phyloP scores from a whole-genome alignment of 2,113 vertebrate genomes.

The Psophia crepitans region DNA sequence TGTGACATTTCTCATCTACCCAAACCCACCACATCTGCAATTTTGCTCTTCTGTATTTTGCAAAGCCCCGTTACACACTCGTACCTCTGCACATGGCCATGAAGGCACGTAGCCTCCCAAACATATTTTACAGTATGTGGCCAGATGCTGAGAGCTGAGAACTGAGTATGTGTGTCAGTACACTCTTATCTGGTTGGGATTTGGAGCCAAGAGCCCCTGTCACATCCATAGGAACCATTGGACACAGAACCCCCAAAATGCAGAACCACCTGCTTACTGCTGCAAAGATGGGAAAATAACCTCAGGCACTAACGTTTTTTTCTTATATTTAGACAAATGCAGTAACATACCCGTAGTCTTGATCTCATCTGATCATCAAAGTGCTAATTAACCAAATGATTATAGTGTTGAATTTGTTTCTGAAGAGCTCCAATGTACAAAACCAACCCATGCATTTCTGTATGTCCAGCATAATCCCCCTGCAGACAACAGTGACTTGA shows the following conservation, averaged over 20 bases:
- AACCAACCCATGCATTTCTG: background rate
- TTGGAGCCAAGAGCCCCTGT: background rate
- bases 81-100: fast-evolving
- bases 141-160: background rate
- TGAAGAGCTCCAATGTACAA: background rate
- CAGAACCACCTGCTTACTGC: background rate
- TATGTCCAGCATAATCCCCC: background rate
- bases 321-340: background rate
- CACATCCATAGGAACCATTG: background rate
- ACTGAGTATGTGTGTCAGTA: background rate
- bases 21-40: background rate
- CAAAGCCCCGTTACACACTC: background rate
- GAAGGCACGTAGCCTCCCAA: background rate
- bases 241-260: fast-evolving
- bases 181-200: fast-evolving
- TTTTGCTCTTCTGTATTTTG: background rate
- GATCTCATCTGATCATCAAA: background rate
- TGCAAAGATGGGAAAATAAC: background rate
- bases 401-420: background rate
- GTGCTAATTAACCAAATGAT: background rate
- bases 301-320: background rate
- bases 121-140: fast-evolving
- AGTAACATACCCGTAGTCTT: background rate
- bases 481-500: background rate
- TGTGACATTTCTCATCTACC: background rate